Evolutionary conservation across 2,113 vertebrate species (phyloP).

Genomic region (Malurus elegans): DNA sequence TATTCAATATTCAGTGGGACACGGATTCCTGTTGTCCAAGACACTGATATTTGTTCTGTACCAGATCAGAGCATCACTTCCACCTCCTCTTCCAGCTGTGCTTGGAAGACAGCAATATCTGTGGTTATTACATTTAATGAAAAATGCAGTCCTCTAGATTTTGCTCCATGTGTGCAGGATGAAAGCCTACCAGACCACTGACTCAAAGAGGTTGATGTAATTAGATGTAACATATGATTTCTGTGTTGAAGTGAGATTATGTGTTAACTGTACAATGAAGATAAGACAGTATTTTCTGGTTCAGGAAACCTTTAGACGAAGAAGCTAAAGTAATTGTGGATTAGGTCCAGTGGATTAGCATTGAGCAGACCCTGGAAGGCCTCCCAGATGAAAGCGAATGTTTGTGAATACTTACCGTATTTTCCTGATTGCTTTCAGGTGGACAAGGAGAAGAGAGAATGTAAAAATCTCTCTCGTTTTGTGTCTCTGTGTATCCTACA

Average conservation of each 20-base stretch:
- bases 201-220: background rate
- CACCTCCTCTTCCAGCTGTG: background rate
- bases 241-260: background rate
- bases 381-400: background rate
- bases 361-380: background rate
- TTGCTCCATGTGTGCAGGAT: rapidly evolving
- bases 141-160: background rate
- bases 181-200: background rate
- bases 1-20: background rate
- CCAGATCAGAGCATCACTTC: background rate
- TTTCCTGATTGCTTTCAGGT: background rate
- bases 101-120: background rate
- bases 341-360: background rate
- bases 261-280: background rate
- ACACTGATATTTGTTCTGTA: background rate
- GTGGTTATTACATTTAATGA: background rate
- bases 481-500: background rate
- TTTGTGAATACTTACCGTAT: background rate
- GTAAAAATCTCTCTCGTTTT: background rate
- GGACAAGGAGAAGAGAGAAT: background rate
- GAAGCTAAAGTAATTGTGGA: background rate
- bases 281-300: background rate
- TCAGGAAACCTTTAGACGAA: background rate
- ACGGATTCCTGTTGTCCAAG: background rate
- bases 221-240: background rate